These are phyloP conservation scores for Diadophis punctatus DNA, from an alignment of 2,113 vertebrate species.

Conservation along the genomic window DNA sequence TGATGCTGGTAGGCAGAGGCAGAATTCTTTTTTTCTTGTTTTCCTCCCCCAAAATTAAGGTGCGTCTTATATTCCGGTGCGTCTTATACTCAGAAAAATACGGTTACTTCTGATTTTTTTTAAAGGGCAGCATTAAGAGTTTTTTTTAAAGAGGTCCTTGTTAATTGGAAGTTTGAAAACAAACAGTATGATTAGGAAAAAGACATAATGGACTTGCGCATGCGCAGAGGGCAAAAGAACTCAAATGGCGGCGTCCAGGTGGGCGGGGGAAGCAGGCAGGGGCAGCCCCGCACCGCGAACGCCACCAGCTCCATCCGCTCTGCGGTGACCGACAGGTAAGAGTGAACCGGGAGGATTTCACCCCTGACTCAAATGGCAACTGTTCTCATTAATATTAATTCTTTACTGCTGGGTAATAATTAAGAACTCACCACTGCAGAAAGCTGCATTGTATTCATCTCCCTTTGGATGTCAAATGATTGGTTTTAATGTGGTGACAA, in stretches of 20 bases:
- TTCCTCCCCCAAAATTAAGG: too few species aligned
- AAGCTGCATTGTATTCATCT: slow-evolving; percentile 7
- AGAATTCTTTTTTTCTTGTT: too few species aligned
- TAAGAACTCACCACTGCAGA: slow-evolving; percentile 11
- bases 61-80: too few species aligned
- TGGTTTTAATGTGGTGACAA: background rate
- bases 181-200: slow-evolving; percentile 8
- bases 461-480: background rate
- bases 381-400: slow-evolving; percentile 9
- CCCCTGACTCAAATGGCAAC: background rate
- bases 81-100: too few species aligned
- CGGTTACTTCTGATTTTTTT: slow-evolving; percentile 2
- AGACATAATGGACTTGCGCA: slow-evolving; percentile 5
- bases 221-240: too few species aligned
- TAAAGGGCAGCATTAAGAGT: slow-evolving; percentile 12
- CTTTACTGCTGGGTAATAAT: slow-evolving; percentile 11
- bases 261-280: too few species aligned
- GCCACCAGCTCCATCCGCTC: too few species aligned
- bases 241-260: too few species aligned
- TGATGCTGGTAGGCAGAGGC: too few species aligned
- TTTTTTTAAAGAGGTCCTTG: slow-evolving; percentile 7
- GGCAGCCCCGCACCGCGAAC: too few species aligned
- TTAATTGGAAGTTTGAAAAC: slow-evolving; percentile 34
- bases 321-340: too few species aligned
- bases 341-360: too few species aligned